A percentile compares a stretch with the other conserved stretches of the same genome.
Evolutionary conservation across 1,140 invertebrate species (phyloP).

Genomic region (Aricia agestis): DNA sequence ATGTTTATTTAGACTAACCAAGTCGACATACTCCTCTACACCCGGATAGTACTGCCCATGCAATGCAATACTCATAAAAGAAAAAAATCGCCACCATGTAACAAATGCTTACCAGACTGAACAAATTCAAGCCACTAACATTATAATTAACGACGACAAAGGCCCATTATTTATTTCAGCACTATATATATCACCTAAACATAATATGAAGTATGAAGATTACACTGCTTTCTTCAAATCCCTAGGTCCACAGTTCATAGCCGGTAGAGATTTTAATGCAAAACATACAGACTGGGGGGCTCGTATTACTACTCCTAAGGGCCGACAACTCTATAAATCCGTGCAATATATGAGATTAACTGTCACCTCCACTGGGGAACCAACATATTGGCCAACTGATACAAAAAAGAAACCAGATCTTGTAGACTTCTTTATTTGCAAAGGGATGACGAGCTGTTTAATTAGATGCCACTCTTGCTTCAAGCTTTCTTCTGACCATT

Average conservation of each 20-base stretch:
- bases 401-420: conserved; percentile 27
- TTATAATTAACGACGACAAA: background rate
- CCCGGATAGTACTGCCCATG: too few species aligned
- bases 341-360: conserved; percentile 7
- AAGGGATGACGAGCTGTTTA: conserved; percentile 19
- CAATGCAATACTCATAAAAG: too few species aligned
- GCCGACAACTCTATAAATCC: conserved; percentile 19
- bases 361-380: conserved; percentile 22
- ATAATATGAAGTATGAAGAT: background rate
- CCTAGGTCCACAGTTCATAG: conserved; percentile 22
- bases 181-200: conserved; percentile 14
- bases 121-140: conserved; percentile 8
- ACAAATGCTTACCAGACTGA: background rate
- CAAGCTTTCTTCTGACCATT: conserved; percentile 29
- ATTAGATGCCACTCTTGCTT: conserved; percentile 19
- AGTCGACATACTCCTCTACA: conserved; percentile 15
- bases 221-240: conserved; percentile 14
- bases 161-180: background rate
- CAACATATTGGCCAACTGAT: conserved; percentile 33
- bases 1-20: conserved; percentile 16
- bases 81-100: conserved; percentile 6
- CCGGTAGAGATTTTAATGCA: conserved; percentile 29
- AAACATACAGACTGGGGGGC: conserved; percentile 31
- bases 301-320: conserved; percentile 21
- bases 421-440: conserved; percentile 28